Conservation (phyloP, 2,888 invertebrate genomes). For the Lacanobia oleracea region DNA sequence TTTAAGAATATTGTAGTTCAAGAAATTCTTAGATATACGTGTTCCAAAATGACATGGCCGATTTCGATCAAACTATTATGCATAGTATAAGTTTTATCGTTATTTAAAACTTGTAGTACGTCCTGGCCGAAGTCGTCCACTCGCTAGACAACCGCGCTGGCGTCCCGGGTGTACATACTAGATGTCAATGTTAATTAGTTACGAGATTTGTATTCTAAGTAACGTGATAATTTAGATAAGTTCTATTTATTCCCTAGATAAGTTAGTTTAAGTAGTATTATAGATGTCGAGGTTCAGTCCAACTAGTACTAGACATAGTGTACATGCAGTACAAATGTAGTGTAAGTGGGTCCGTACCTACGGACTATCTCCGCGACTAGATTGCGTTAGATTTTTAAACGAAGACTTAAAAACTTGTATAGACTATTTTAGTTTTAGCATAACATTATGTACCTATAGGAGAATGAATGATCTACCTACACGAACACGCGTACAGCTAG, state of each 20-base stretch:
- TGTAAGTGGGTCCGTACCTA: slow-evolving; percentile 6
- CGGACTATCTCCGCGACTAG: slow-evolving; percentile 27
- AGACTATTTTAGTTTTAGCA: slow-evolving; percentile 33
- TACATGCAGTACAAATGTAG: slow-evolving; percentile 27
- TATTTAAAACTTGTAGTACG: background rate
- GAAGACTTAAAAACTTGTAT: slow-evolving; percentile 53
- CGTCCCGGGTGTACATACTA: slow-evolving; percentile 41
- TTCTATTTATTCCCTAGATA: slow-evolving; percentile 44
- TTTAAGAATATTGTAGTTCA: slow-evolving; percentile 1
- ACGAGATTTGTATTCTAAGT: slow-evolving; percentile 28
- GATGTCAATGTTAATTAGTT: slow-evolving; percentile 9
- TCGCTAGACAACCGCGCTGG: background rate
- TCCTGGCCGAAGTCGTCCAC: background rate
- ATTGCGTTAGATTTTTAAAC: slow-evolving; percentile 41
- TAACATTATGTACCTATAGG: background rate
- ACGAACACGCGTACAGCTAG: background rate
- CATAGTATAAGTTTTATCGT: background rate
- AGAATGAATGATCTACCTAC: background rate
- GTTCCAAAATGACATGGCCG: background rate
- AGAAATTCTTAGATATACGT: background rate
- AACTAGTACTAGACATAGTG: slow-evolving; percentile 20
- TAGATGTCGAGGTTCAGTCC: slow-evolving; percentile 34
- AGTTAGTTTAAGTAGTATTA: slow-evolving; percentile 5
- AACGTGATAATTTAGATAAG: slow-evolving; percentile 46
- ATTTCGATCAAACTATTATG: background rate